Percentiles rank a stretch among this genome's conserved stretches.
Evolutionary conservation across 2,888 invertebrate species (phyloP).

Genomic region (Phyllotreta cruciferae): DNA sequence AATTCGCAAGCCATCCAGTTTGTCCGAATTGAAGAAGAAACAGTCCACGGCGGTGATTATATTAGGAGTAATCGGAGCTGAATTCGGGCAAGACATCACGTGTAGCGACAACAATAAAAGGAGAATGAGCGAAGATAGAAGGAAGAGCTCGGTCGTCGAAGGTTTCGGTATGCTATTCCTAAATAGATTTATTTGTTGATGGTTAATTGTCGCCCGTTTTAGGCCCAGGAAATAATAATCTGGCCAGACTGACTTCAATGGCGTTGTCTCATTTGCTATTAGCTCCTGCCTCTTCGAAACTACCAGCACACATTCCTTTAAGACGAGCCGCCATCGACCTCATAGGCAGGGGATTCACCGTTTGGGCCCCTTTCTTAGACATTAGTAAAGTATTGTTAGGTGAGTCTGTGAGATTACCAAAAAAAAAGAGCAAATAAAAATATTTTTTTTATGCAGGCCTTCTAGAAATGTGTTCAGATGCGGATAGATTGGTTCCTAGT

Average conservation of each 20-base stretch:
- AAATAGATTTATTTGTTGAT: neutral
- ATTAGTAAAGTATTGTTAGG: conserved; percentile 84
- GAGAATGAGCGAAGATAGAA: conserved; percentile 67
- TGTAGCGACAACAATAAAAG: conserved; percentile 67
- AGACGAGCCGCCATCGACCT: conserved; percentile 96
- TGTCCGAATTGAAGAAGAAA: conserved; percentile 87
- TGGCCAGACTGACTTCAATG: conserved; percentile 91
- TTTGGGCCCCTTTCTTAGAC: conserved; percentile 98
- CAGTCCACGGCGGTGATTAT: conserved; percentile 97
- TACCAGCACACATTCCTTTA: conserved; percentile 92
- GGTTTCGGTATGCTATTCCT: conserved; percentile 60
- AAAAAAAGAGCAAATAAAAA: conserved; percentile 11
- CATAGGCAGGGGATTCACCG: conserved; percentile 95
- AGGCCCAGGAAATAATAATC: conserved; percentile 84
- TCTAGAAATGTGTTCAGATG: conserved; percentile 91
- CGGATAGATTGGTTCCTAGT: conserved; percentile 89
- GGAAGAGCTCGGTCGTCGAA: conserved; percentile 87
- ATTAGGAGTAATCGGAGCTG: conserved; percentile 96
- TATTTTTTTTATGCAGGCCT: conserved; percentile 66
- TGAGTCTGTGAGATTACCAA: conserved; percentile 36
- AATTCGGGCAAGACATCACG: conserved; percentile 95
- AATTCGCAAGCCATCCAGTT: conserved; percentile 83
- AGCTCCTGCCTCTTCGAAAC: conserved; percentile 81
- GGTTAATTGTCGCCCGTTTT: conserved; percentile 61
- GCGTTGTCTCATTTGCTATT: conserved; percentile 92